Conservation (phyloP, 2,113 vertebrate species). For the Tenebrosternarchus preto region DNA sequence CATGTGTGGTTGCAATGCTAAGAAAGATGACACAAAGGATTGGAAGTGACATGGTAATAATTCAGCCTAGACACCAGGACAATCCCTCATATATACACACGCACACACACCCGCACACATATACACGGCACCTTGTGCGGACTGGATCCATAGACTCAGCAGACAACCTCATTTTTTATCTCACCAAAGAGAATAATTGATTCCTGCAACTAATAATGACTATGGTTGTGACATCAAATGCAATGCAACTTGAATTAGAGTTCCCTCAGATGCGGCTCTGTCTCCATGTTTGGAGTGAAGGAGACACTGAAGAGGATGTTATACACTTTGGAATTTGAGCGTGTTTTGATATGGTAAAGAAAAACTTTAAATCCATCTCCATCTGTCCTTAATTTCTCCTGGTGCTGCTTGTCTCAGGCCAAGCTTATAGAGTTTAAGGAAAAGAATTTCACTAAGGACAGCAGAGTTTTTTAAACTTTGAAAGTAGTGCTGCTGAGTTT, state of each 20-base stretch:
- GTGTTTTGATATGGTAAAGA: not conserved
- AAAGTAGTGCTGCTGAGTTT: not conserved
- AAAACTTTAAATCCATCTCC: not conserved
- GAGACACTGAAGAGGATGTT: not conserved
- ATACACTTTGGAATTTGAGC: not conserved
- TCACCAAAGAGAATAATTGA: not conserved
- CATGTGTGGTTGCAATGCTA: slow-evolving; percentile 49
- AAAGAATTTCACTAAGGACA: not conserved
- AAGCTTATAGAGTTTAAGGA: not conserved
- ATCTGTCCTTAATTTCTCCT: slow-evolving; percentile 4
- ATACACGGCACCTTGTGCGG: not conserved
- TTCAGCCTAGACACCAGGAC: slow-evolving; percentile 59
- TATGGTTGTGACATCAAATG: not conserved
- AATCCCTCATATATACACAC: slow-evolving; percentile 40
- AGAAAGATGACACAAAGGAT: slow-evolving; percentile 69
- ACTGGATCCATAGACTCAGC: not conserved
- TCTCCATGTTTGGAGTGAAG: not conserved
- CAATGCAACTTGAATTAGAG: not conserved
- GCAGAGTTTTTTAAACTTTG: not conserved
- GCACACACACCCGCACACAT: slow-evolving; percentile 30
- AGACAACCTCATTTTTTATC: not conserved
- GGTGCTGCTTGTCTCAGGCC: not conserved
- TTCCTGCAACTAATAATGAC: not conserved
- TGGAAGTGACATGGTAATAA: slow-evolving; percentile 70
- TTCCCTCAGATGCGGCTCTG: not conserved